Conservation (phyloP, 2,888 invertebrate species). For the Agrenia bidenticulata region DNA sequence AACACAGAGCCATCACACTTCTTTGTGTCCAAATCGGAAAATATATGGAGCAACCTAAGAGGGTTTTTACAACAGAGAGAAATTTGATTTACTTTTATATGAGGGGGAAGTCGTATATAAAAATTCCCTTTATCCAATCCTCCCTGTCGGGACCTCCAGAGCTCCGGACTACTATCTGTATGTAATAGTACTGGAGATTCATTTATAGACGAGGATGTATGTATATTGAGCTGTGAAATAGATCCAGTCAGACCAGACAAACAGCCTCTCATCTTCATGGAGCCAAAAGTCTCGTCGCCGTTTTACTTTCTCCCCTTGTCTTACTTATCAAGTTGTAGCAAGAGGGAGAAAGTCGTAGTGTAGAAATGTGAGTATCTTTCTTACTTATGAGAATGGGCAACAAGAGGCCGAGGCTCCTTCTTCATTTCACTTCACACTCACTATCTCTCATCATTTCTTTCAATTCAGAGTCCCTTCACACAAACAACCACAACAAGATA, state of each 20-base stretch:
- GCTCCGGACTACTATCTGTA: too few relatives aligned
- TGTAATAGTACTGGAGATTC: too few relatives aligned
- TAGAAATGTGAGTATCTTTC: not conserved
- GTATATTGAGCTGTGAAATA: constrained; percentile 16
- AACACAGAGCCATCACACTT: not conserved
- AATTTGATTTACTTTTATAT: constrained; percentile 36
- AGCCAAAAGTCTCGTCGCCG: not conserved
- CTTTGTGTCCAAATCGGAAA: not conserved
- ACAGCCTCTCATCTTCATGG: constrained; percentile 1
- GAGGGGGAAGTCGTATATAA: constrained; percentile 11
- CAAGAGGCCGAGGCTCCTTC: constrained; percentile 3
- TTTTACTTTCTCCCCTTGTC: too few relatives aligned
- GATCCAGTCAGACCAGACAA: constrained; percentile 12
- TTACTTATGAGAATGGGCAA: constrained; percentile 10
- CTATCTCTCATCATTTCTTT: constrained; percentile 12
- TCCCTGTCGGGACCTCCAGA: too few relatives aligned
- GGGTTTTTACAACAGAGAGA: constrained; percentile 14
- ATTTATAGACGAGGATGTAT: too few relatives aligned
- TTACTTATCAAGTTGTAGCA: not conserved
- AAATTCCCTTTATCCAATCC: constrained; percentile 1
- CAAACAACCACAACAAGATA: too few relatives aligned
- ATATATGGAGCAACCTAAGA: constrained; percentile 10
- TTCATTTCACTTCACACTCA: constrained; percentile 1
- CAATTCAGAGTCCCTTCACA: not conserved
- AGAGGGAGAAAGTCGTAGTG: too few relatives aligned